A percentile compares a stretch with the other conserved stretches of the same genome.
phyloP scores from a whole-genome alignment of 2,113 vertebrate species.

The Sinocyclocheilus rhinocerous region DNA sequence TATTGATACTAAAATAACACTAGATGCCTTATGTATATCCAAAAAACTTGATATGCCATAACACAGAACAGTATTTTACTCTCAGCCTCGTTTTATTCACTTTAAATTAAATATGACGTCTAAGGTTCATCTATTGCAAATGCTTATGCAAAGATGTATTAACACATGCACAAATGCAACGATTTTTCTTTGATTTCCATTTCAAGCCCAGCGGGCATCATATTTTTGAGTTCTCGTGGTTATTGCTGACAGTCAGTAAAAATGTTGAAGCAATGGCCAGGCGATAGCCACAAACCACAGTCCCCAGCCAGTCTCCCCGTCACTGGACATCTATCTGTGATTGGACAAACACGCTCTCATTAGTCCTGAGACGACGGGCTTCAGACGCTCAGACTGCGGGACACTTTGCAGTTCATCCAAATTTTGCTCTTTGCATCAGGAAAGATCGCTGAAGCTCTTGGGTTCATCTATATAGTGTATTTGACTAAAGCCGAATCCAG shows the following conservation, averaged over 20 bases:
- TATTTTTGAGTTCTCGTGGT: constrained; percentile 12
- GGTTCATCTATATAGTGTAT: not conserved
- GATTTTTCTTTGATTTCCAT: not conserved
- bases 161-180: not conserved
- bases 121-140: not conserved
- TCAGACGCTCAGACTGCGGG: not conserved
- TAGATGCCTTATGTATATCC: too few species aligned
- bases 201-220: not conserved
- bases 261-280: constrained; percentile 48
- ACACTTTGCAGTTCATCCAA: not conserved
- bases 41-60: not conserved
- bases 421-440: not conserved
- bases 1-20: too few species aligned
- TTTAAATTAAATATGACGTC: constrained; percentile 3
- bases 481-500: not conserved
- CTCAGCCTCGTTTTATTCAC: not conserved
- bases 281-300: constrained; percentile 57
- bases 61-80: not conserved
- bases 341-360: not conserved
- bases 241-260: constrained; percentile 22
- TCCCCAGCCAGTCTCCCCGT: constrained; percentile 31
- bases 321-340: constrained; percentile 14
- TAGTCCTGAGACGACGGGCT: not conserved
- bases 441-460: not conserved
- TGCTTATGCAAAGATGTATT: too few species aligned